Base-by-base conservation (phyloP, 2,888 invertebrate genomes). In the Heliconius aoede region DNA sequence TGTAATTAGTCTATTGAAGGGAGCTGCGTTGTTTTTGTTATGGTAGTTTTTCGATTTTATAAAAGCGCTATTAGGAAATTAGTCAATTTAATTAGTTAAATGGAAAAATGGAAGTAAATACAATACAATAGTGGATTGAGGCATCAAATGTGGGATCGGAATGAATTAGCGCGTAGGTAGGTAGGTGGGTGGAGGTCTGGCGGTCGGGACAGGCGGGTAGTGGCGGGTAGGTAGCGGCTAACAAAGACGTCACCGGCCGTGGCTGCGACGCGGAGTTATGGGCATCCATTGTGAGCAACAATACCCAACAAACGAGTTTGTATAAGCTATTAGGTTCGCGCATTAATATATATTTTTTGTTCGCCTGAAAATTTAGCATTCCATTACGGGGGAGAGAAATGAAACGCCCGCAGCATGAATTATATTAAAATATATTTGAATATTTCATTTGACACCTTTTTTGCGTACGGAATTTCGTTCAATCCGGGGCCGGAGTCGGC, bases 341-440 rank as follows among this genome's bases (percentile, higher is more conserved):
- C 94, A 94, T 94, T 94, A 94, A 94, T 94, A 94, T 94, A 94
- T 94, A 93, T 94, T 94, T 94, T 94, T 94, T 94, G 94, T 93
- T 92, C 91, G 90, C 92, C 93, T 91, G 92, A 94, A 94, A 94
- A 94, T 94, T 94, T 93, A 91, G 94, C 94, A 94, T 94, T 94
- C 94, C 94, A 94, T 94, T 94, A 94, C 93, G 91, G 90, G 94
- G 94, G 94, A 93, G 93, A 93, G 94, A 94, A 94, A 94, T 94
- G 94, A 93, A 94, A 94, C 93, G 93, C 94, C 93, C 93, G 94
- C 94, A 92, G 94, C 93, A 94, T 94, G 94, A 94, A 94, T 94
- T 94, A 94, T 94, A 94, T 94, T 94, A 94, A 94, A 94, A 94
- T 94, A 94, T 94, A 94, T 94, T 94, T 94, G 94, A 94, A 94